Evolutionary conservation across 2,113 vertebrate genomes (phyloP), one percentile per base, ranked within the genome.

Genomic region (Cephalophus harveyi): DNA sequence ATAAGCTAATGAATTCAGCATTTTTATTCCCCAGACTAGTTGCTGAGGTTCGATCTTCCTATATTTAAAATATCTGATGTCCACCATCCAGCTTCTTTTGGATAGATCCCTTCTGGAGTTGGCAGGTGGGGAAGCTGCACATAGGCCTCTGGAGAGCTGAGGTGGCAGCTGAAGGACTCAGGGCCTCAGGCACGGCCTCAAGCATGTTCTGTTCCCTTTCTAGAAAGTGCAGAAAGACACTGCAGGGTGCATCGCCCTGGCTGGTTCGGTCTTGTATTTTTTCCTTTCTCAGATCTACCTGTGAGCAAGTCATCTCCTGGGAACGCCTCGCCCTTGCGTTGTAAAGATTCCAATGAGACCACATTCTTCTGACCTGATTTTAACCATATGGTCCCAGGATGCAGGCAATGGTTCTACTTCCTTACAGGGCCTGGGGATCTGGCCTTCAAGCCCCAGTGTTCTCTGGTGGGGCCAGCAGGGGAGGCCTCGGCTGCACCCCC

Each of bases 321-420:
- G n/a, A 67, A 33, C 0, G 7, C n/a, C 67, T 50, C 1, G 4
- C 1, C 28, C 79, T 50, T 3, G 6, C 0, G 6, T 59, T 95
- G 93, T 71, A n/a, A 67, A 89, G 50, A 82, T 28, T 86, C 81
- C 30, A 9, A 8, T 5, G 15, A 52, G 74, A 54, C 7, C 23
- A 57, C 43, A 16, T 88, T 86, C 43, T 59, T 57, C 40, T 19
- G 46, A 64, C 46, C 21, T 7, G 5, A 6, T 40, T 36, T 83
- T 59, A 90, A 60, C 50, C 50, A 48, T n/a, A 23, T 0, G 4
- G 27, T 86, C 14, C 16, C 43, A 40, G 81, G 54, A 86, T 21
- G 17, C 54, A 59, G 90, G 48, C 23, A 50, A 7, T 4, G n/a
- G 28, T 43, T 46, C 40, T n/a, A 21, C 12, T 30, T 33, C 50